Conservation (phyloP, 2,888 invertebrate genomes). For the Plebejus melissa region DNA sequence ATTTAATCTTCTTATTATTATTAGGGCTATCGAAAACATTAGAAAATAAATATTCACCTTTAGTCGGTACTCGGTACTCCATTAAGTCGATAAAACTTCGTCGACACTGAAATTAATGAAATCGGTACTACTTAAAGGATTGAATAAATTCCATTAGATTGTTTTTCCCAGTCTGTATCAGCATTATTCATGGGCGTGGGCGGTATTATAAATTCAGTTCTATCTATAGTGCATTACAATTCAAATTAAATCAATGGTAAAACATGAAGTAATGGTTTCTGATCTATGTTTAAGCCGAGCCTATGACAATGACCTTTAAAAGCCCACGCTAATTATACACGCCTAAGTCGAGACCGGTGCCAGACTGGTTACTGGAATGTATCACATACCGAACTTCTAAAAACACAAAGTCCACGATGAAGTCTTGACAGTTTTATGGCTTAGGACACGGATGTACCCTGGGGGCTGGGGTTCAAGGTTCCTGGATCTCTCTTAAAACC, state of each 20-base stretch:
- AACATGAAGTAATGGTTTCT: conserved; percentile 26
- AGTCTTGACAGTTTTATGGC: conserved; percentile 35
- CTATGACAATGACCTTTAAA: conserved; percentile 76
- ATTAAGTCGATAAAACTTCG: background rate
- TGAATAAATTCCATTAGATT: conserved; percentile 6
- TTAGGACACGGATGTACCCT: conserved; percentile 13
- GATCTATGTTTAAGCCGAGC: conserved; percentile 49
- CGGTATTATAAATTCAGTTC: conserved; percentile 24
- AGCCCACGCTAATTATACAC: conserved; percentile 76
- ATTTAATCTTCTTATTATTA: background rate
- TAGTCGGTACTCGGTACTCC: background rate
- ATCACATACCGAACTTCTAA: conserved; percentile 46
- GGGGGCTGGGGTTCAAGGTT: background rate
- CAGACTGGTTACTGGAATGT: conserved; percentile 60
- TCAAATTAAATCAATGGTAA: conserved; percentile 21
- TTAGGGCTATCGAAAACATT: background rate
- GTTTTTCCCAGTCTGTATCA: conserved; percentile 9
- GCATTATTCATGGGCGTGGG: conserved; percentile 22
- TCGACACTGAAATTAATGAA: background rate
- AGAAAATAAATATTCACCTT: background rate
- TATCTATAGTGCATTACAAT: conserved; percentile 20
- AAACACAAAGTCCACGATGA: conserved; percentile 36
- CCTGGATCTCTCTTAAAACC: background rate
- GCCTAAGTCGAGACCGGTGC: conserved; percentile 54
- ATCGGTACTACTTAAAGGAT: conserved; percentile 16